Percentiles rank a stretch among this genome's conserved stretches.
Conservation (phyloP, 2,888 invertebrate genomes). For the Allolobophora icterica region DNA sequence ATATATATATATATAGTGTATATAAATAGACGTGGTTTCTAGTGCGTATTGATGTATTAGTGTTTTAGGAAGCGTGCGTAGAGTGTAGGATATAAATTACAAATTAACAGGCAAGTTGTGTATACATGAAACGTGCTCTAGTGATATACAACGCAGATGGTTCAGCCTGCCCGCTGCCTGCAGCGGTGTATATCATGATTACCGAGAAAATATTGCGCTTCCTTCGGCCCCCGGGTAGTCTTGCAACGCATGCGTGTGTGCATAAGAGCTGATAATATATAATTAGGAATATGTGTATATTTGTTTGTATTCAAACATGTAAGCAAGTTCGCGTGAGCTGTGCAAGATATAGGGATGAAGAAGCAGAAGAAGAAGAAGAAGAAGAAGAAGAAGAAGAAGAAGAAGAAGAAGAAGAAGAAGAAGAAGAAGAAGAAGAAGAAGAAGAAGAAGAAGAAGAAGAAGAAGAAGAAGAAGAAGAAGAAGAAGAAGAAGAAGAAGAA, state of each 20-base stretch:
- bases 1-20: not conserved
- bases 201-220: not conserved
- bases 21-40: not conserved
- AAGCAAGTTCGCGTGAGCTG: not conserved
- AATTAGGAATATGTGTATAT: not conserved
- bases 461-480: not conserved
- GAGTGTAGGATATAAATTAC: not conserved
- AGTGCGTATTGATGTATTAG: not conserved
- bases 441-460: too few species aligned
- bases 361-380: not conserved
- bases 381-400: not conserved
- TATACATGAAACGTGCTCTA: not conserved
- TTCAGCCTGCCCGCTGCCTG: not conserved
- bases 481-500: not conserved
- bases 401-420: not conserved
- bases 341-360: too few species aligned
- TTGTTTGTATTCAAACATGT: not conserved
- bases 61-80: not conserved
- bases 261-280: not conserved
- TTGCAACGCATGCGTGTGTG: not conserved
- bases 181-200: constrained; percentile 11
- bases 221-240: not conserved
- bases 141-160: not conserved
- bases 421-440: not conserved
- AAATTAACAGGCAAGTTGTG: constrained; percentile 3